Evolutionary conservation across 2,113 vertebrate genomes (phyloP).

Genomic region (Bos taurus): DNA sequence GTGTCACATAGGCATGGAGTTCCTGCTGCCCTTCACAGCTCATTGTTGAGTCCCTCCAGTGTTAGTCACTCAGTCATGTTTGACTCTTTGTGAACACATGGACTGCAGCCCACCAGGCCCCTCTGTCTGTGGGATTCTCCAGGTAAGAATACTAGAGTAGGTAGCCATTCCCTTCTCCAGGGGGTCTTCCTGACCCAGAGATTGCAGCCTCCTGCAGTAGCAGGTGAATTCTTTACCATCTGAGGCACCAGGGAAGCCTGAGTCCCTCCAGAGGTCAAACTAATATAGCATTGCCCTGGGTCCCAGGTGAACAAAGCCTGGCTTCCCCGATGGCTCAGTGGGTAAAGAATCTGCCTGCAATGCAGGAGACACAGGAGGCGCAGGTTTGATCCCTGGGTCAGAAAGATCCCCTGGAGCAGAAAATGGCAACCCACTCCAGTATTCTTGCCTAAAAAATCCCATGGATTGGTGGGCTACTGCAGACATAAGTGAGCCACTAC

Average conservation of each 20-base stretch:
- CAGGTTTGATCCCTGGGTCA: not conserved
- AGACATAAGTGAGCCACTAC: not conserved
- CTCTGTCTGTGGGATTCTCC: not conserved
- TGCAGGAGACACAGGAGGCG: accelerated
- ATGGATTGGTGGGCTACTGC: not conserved
- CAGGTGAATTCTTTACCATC: not conserved
- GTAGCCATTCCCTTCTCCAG: not conserved
- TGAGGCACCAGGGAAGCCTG: not conserved
- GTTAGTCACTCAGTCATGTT: not conserved
- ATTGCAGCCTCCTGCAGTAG: not conserved
- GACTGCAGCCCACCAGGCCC: not conserved
- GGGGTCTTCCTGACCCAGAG: not conserved
- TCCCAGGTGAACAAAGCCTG: not conserved
- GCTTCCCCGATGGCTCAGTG: accelerated
- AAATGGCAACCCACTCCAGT: not conserved
- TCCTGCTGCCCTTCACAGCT: not conserved
- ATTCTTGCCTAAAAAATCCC: not conserved
- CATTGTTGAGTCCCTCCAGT: not conserved
- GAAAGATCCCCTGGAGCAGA: not conserved
- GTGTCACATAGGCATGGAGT: not conserved
- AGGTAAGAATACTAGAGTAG: not conserved
- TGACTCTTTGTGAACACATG: not conserved
- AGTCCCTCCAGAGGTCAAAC: not conserved
- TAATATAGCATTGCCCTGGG: not conserved
- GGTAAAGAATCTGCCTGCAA: not conserved